Evolutionary conservation across 1,140 invertebrate genomes (phyloP), one percentile per base, ranked within the genome.

Genomic region (Drosophila malerkotliana): DNA sequence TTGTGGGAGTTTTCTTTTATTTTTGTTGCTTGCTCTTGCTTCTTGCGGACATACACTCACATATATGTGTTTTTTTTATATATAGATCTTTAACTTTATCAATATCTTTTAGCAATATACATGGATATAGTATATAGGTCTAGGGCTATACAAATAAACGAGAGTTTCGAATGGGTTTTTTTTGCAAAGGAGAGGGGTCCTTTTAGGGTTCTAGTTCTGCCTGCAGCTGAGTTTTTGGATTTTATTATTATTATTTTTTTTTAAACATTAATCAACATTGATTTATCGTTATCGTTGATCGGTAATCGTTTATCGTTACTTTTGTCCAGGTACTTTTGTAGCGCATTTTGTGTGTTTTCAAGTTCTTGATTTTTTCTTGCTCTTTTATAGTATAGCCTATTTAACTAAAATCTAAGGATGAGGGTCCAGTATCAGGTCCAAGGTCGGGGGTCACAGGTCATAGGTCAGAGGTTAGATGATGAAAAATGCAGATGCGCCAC

Each of bases 1-100:
- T 79, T 89, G 58, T 83, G 83, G 83, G 83, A 88, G 83, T 79
- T 87, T 82, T 78, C 62, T 60, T 71, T 71, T 71, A 24, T 47
- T 66, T 52, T 66, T 64, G 58, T 60, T 76, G 47, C 56, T 62
- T 49, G 37, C 37, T 82, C 47, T 48, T 59, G 51, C 30, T 32
- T 61, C 12, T 57, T 60, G 15, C 37, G 59, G 51, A 56, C 56
- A 60, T 57, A 30, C 39, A 58, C 41, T 60, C 37, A 66, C 41
- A 52, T 56, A 64, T 30, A 57, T 54, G 8, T 6, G n/a, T 41
- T 14, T 1, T 41, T 14, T 5, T 14, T 14, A 49, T 55, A 21
- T 24, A 58, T 59, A 77, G 63, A 61, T 52, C 9, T 47, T 56
- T 41, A 68, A 69, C 52, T 49, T 68, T 56, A 68, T 68, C 47